Percentiles rank a stretch among this genome's conserved stretches.
Evolutionary conservation across 2,797 vertebrate species (phyloP).

Genomic region (Urophycis tenuis): DNA sequence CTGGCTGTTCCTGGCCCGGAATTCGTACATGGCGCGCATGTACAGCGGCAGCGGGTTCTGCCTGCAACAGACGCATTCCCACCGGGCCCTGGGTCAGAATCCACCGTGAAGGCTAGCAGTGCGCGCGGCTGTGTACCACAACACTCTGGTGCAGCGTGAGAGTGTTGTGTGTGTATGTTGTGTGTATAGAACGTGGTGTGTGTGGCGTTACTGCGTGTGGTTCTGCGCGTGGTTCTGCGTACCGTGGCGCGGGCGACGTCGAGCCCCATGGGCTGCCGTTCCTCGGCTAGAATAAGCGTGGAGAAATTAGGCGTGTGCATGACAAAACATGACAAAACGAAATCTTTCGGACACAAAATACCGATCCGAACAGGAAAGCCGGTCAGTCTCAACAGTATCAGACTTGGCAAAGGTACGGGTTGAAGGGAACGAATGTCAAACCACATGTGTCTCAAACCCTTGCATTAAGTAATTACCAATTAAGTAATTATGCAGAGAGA

Average conservation of each 20-base stretch:
- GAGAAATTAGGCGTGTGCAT: not conserved
- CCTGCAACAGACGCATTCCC: slow-evolving; percentile 29
- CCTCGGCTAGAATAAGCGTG: not conserved
- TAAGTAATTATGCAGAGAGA: too few relatives aligned
- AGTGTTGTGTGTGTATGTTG: not conserved
- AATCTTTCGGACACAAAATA: not conserved
- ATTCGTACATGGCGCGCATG: slow-evolving; percentile 75
- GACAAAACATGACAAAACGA: not conserved
- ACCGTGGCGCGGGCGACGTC: not conserved
- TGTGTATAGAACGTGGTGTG: too few relatives aligned
- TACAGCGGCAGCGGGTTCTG: slow-evolving; percentile 28
- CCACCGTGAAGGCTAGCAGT: too few relatives aligned
- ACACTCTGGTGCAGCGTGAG: too few relatives aligned
- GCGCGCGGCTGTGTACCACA: too few relatives aligned
- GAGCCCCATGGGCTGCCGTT: not conserved
- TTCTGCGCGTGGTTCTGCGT: too few relatives aligned
- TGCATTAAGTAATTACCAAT: not conserved
- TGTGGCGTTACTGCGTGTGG: too few relatives aligned
- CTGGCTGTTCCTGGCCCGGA: slow-evolving; percentile 75
- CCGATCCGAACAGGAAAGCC: not conserved
- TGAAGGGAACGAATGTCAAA: not conserved
- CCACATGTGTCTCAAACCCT: not conserved
- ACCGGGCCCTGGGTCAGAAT: not conserved
- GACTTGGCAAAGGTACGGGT: not conserved
- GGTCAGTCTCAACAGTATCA: not conserved